Evolutionary conservation across 2,888 invertebrate species (phyloP).

Genomic region (Idaea dimidiata): DNA sequence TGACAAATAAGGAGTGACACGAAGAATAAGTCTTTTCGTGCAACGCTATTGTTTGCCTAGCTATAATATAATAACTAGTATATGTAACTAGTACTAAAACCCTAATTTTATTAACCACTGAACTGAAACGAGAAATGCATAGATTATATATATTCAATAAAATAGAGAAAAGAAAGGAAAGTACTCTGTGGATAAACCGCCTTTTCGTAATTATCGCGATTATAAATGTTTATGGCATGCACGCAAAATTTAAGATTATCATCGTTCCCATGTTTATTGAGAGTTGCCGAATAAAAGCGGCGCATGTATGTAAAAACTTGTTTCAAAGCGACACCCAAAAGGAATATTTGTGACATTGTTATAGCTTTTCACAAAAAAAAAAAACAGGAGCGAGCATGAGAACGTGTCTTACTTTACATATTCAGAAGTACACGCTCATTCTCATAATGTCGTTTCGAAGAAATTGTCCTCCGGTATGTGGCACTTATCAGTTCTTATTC

Average conservation of each 20-base stretch:
- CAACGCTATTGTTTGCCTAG: no score
- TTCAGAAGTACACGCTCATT: background rate
- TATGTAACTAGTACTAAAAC: no score
- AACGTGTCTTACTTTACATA: slow-evolving; percentile 8
- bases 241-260: slow-evolving; percentile 18
- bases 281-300: slow-evolving; percentile 23
- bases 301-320: slow-evolving; percentile 16
- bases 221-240: slow-evolving; percentile 15
- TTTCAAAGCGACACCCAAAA: slow-evolving; percentile 22
- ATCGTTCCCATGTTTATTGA: slow-evolving; percentile 20
- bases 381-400: slow-evolving; percentile 19
- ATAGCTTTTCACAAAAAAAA: slow-evolving; percentile 16
- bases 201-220: slow-evolving; percentile 12
- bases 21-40: no score
- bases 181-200: slow-evolving; percentile 10
- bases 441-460: slow-evolving; percentile 1
- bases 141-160: slow-evolving; percentile 4
- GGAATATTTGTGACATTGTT: slow-evolving; percentile 16
- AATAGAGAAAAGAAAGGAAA: slow-evolving; percentile 9
- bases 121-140: background rate
- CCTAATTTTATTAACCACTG: no score
- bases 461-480: background rate
- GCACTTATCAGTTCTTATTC: background rate
- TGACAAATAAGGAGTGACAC: no score
- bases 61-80: no score